Conservation (phyloP, 1,140 invertebrate genomes). For the Drosophila kurseongensis region DNA sequence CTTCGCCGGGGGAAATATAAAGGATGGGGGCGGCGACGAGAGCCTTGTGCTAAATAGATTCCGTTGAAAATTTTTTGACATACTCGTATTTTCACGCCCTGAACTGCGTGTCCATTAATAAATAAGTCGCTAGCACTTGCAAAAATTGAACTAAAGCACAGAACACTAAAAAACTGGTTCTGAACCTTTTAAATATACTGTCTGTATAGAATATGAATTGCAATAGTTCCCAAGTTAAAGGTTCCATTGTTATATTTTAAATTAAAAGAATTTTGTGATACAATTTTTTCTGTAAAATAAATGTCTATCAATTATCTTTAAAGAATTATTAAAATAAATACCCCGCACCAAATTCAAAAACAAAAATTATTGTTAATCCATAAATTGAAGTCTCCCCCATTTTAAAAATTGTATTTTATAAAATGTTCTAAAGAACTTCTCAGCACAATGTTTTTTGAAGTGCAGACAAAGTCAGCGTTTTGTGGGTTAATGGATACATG, state of each 20-base stretch:
- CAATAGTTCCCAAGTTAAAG: no score
- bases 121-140: conserved; percentile 10
- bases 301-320: no score
- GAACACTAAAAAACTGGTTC: neutral
- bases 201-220: no score
- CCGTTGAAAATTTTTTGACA: conserved; percentile 64
- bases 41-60: conserved; percentile 45
- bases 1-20: conserved; percentile 4
- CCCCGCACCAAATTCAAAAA: no score
- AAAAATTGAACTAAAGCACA: neutral
- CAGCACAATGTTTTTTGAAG: conserved; percentile 3
- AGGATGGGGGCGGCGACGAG: neutral
- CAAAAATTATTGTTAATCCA: no score
- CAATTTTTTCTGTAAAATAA: no score
- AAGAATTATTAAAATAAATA: no score
- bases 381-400: neutral
- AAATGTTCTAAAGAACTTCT: neutral
- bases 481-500: conserved; percentile 62
- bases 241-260: no score
- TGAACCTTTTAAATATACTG: no score
- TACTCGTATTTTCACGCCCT: conserved; percentile 55
- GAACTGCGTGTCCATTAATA: conserved; percentile 23
- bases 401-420: neutral
- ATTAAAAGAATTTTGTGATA: no score
- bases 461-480: conserved; percentile 15